Percentiles rank a stretch among this genome's conserved stretches.
phyloP scores from a whole-genome alignment of 1,140 invertebrate genomes.

The Liolophura sinensis region DNA sequence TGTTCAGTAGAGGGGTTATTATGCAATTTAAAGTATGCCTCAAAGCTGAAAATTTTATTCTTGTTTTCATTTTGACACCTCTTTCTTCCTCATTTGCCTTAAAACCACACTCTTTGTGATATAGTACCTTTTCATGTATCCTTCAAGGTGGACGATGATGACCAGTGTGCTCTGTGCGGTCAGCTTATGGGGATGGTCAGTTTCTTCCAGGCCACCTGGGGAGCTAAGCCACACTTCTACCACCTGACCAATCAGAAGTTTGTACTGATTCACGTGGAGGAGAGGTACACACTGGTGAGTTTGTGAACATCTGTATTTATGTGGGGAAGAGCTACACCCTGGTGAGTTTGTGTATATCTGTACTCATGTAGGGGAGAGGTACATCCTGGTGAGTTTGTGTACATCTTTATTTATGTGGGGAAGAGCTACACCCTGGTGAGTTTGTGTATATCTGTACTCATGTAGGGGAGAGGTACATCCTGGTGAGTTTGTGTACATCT shows the following conservation, averaged over 20 bases:
- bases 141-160: slow-evolving; percentile 38
- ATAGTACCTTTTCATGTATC: no score
- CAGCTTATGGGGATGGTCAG: slow-evolving; percentile 51
- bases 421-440: neutral
- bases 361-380: neutral
- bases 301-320: neutral
- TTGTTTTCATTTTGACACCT: slow-evolving; percentile 2
- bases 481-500: no score
- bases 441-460: neutral
- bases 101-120: no score
- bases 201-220: slow-evolving; percentile 31
- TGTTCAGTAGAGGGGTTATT: no score
- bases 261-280: slow-evolving; percentile 36
- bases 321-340: neutral
- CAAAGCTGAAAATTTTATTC: no score
- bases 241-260: slow-evolving; percentile 38
- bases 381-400: neutral
- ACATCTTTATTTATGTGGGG: neutral
- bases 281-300: slow-evolving; percentile 43
- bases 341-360: neutral
- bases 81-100: no score
- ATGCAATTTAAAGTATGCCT: no score
- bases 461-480: no score
- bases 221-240: slow-evolving; percentile 31
- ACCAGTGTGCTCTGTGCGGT: slow-evolving; percentile 48